Evolutionary conservation across 2,113 vertebrate genomes (phyloP).

Genomic region (Tyto alba): DNA sequence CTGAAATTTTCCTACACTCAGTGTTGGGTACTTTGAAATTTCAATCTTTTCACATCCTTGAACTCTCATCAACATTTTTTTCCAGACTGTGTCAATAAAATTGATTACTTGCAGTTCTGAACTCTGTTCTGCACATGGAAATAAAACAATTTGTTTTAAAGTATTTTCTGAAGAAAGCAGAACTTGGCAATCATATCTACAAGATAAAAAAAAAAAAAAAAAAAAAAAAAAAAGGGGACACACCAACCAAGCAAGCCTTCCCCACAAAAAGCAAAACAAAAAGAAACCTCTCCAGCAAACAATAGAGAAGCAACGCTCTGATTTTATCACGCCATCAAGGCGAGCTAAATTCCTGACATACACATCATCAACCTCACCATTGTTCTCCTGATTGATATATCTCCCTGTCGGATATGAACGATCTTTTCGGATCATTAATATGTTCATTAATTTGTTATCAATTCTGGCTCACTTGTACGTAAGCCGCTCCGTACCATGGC

Average conservation of each 20-base stretch:
- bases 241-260: not conserved
- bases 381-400: not conserved
- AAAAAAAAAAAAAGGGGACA: not conserved
- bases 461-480: not conserved
- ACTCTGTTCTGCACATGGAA: conserved; percentile 71
- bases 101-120: conserved; percentile 70
- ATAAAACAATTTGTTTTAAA: conserved; percentile 72
- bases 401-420: conserved; percentile 4
- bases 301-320: conserved; percentile 9
- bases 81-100: conserved; percentile 70
- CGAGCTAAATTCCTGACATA: not conserved
- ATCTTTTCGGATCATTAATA: conserved; percentile 56
- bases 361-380: conserved; percentile 3
- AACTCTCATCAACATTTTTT: conserved; percentile 72
- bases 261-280: not conserved
- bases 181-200: conserved; percentile 18
- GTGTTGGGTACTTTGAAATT: conserved; percentile 57
- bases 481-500: not conserved
- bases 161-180: conserved; percentile 60
- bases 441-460: conserved; percentile 47
- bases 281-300: not conserved
- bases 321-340: not conserved
- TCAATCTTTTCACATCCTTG: conserved; percentile 69
- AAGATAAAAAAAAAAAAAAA: not conserved
- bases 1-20: conserved; percentile 34